Base-by-base conservation (phyloP, 2,888 invertebrate genomes). In the Lasioglossum leucozonium region DNA sequence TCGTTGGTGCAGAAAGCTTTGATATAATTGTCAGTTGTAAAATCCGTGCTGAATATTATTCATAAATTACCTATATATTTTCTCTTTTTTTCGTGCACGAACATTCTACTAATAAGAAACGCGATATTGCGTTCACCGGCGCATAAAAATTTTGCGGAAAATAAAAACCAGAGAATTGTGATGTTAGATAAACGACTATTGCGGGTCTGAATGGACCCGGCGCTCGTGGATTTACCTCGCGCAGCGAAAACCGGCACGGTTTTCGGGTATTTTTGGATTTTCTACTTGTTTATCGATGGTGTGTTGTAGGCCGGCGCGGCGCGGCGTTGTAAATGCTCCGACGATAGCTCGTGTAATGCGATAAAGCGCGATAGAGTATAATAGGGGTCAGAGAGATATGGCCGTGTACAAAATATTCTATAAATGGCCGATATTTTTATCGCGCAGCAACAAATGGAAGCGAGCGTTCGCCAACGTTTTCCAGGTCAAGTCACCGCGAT, bases 401-500 rank as follows among this genome's bases (percentile, higher is more conserved):
- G 58, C 74, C 73, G 47, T 22, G 73, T 58, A 72, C 62, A 62
- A 44, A 67, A 77, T 72, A 58, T 74, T 58, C 18, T n/a, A n/a
- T 30, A 77, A 62, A 81, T 58, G 47, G 26, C 26, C 44, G 72
- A 87, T 87, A 87, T 82, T 87, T 84, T 87, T 82, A 81, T 89
- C 82, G 79, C 42, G 8, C 16, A 30, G 51, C 42, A 34, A 75
- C 74, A 74, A 37, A 58, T 77, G 65, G 58, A 76, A 72, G 30
- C 55, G 74, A 62, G 79, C 69, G 77, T 72, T 78, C 42, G 73
- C 74, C 73, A 74, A 79, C 82, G 84, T 83, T 91, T 88, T 90
- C 30, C 87, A 83, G 88, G 87, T 91, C 91, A 89, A 91, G 89
- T 76, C 77, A 83, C 62, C 65, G 77, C 79, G 90, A 86, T 88